Evolutionary conservation across 1,140 invertebrate species (phyloP).

Genomic region (Dendroctonus valens): DNA sequence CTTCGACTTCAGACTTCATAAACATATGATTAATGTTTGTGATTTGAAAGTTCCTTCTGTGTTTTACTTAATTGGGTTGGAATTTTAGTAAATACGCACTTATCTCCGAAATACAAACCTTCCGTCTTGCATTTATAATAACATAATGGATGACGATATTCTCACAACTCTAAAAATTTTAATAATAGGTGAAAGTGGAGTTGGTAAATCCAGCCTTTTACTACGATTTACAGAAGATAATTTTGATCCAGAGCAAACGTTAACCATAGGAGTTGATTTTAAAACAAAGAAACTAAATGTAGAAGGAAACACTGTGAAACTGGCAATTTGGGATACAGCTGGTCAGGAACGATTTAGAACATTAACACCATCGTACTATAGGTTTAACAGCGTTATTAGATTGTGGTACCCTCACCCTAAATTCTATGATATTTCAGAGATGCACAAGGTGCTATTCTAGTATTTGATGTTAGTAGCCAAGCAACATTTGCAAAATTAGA

Average conservation of each 20-base stretch:
- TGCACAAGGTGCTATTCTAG: slow-evolving; percentile 89
- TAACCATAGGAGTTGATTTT: slow-evolving; percentile 96
- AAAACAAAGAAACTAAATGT: slow-evolving; percentile 87
- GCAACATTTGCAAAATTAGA: slow-evolving; percentile 84
- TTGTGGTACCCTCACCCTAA: background rate
- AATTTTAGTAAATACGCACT: no score
- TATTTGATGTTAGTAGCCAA: slow-evolving; percentile 92
- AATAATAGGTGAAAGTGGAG: slow-evolving; percentile 94
- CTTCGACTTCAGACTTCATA: no score
- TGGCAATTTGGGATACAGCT: slow-evolving; percentile 86
- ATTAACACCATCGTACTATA: slow-evolving; percentile 93
- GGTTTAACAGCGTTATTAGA: slow-evolving; percentile 4
- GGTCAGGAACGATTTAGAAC: slow-evolving; percentile 97
- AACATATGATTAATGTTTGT: no score
- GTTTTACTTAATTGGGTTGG: no score
- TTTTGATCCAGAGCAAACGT: slow-evolving; percentile 88
- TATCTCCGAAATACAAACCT: no score
- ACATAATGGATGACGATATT: slow-evolving; percentile 47
- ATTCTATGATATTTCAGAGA: slow-evolving; percentile 55
- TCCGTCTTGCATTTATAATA: no score
- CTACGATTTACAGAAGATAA: slow-evolving; percentile 93
- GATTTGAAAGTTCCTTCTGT: no score
- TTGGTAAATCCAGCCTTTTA: slow-evolving; percentile 95
- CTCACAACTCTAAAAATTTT: slow-evolving; percentile 82
- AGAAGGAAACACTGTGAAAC: slow-evolving; percentile 88